Conservation (phyloP, 1,140 invertebrate genomes). For the Coenobita brevimanus region DNA sequence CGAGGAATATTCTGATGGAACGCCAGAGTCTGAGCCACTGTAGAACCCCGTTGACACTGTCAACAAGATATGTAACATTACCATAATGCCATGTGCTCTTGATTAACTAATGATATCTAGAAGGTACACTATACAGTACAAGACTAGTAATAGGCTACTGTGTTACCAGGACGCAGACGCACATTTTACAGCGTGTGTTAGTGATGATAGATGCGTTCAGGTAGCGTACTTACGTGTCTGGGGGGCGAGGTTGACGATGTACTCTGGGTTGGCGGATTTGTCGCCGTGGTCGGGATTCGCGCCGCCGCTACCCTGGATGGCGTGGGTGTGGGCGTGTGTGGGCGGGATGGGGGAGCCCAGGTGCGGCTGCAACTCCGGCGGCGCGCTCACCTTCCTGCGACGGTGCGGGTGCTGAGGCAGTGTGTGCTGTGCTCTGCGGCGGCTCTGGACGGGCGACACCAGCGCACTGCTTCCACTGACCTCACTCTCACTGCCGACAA, state of each 20-base stretch:
- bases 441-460: constrained; percentile 63
- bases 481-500: constrained; percentile 69
- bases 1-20: constrained; percentile 69
- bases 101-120: too few relatives aligned
- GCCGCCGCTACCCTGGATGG: constrained; percentile 40
- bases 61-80: background rate
- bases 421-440: constrained; percentile 51
- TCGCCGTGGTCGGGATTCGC: constrained; percentile 64
- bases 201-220: too few relatives aligned
- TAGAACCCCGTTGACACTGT: constrained; percentile 62
- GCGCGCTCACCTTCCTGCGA: constrained; percentile 69
- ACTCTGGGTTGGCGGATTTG: constrained; percentile 52
- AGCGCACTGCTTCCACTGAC: constrained; percentile 63
- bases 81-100: too few relatives aligned
- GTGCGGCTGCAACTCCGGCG: constrained; percentile 68
- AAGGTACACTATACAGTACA: too few relatives aligned
- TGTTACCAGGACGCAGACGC: too few relatives aligned
- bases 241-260: constrained; percentile 52
- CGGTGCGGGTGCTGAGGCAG: constrained; percentile 67
- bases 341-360: constrained; percentile 34
- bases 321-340: constrained; percentile 25
- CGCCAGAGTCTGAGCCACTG: constrained; percentile 69
- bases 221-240: too few relatives aligned
- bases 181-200: too few relatives aligned
- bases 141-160: too few relatives aligned